Conservation (phyloP, 2,888 invertebrate genomes). For the Subacronicta megacephala region DNA sequence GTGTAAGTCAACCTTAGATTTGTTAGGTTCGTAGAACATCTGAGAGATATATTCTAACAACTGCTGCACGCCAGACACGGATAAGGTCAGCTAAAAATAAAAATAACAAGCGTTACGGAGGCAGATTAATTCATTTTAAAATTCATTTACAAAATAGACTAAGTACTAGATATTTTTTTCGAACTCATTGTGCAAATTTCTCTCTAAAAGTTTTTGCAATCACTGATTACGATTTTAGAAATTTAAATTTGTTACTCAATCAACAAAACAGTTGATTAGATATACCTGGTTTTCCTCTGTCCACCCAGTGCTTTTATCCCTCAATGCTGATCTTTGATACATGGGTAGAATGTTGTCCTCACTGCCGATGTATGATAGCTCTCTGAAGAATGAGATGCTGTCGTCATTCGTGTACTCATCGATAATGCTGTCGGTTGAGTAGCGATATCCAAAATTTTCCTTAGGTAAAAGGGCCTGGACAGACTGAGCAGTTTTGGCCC, state of each 20-base stretch:
- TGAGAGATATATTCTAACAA: constrained; percentile 66
- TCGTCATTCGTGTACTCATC: constrained; percentile 74
- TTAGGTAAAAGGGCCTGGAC: constrained; percentile 82
- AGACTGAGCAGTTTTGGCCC: constrained; percentile 81
- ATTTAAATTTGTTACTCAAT: too few species aligned
- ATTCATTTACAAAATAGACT: too few species aligned
- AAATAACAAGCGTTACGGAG: too few species aligned
- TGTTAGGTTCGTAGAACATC: constrained; percentile 44
- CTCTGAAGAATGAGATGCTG: constrained; percentile 74
- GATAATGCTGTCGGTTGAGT: constrained; percentile 81
- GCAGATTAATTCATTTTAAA: too few species aligned
- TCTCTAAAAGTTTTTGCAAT: too few species aligned
- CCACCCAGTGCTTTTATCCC: constrained; percentile 69
- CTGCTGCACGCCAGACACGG: constrained; percentile 75
- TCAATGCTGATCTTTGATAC: constrained; percentile 64
- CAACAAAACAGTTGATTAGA: background rate
- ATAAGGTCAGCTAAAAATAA: constrained; percentile 67
- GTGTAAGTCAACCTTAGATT: constrained; percentile 68
- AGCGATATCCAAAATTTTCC: constrained; percentile 83
- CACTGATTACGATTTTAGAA: too few species aligned
- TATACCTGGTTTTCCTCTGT: constrained; percentile 71
- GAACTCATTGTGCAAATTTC: too few species aligned
- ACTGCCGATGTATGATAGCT: constrained; percentile 86
- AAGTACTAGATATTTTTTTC: too few species aligned
- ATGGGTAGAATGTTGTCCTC: constrained; percentile 89